Evolutionary conservation across 2,888 invertebrate genomes (phyloP), one percentile per base, ranked within the genome.

Genomic region (Nomada hirtipes): DNA sequence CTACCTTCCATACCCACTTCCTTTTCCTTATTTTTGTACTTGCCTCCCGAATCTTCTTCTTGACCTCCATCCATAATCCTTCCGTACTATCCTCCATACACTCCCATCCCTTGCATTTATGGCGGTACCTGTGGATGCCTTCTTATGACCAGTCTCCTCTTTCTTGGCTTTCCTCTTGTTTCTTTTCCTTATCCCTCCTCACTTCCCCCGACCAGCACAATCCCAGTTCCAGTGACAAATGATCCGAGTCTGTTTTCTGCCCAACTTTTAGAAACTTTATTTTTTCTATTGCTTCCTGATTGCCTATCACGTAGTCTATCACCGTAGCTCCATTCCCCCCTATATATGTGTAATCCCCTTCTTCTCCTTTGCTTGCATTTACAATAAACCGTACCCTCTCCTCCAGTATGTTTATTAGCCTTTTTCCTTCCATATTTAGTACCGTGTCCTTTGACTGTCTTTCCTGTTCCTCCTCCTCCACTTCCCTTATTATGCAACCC

Each of bases 271-370:
- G 7, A 26, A 29, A 52, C 1, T 52, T 53, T 2, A 79, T 59
- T 42, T 67, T 64, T 7, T 57, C 47, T 13, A 59, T 23, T 13
- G 55, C 64, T 9, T 20, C 44, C 1, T 64, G 71, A 29, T 67
- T 82, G 15, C 64, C 53, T 29, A 80, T 71, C 13, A 68, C 71
- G 26, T 82, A 84, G 11, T 86, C 76, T 42, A 82, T 78, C 13
- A 84, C 76, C 13, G 78, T 72, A 2, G 69, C 71, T 26, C 72
- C 76, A 23, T 20, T 71, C 61, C 76, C 75, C 10, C 75, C 77
- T 13, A 78, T 64, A 61, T 67, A 80, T 1, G 82, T 84, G 20
- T n/a, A 55, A 4, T 23, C 55, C 20, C 55, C 23, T 4, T 55
- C 55, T 20, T 55, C 55, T 20, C 55, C 55, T 55, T 55, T 55